Percentiles rank a stretch among this genome's conserved stretches.
Conservation (phyloP, 2,113 vertebrate species). For the Macquaria australasica region DNA sequence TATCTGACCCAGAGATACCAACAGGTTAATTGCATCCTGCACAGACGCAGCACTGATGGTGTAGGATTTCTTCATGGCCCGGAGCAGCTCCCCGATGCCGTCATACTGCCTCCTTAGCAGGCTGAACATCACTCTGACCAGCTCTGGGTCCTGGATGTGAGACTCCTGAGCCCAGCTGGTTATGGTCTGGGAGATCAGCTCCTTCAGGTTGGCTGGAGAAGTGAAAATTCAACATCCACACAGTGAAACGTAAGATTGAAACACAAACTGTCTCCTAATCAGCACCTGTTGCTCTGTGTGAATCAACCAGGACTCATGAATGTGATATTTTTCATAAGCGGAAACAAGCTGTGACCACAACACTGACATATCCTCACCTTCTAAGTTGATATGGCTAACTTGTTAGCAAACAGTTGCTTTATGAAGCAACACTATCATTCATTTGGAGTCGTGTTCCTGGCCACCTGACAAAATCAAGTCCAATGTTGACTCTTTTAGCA, state of each 20-base stretch:
- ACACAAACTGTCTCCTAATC: neutral
- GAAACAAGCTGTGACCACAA: too few species aligned
- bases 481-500: too few species aligned
- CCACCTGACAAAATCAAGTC: too few species aligned
- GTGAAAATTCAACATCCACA: neutral
- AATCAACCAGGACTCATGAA: too few species aligned
- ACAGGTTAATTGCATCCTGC: conserved; percentile 92
- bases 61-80: conserved; percentile 95
- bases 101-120: conserved; percentile 97
- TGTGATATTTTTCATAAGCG: too few species aligned
- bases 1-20: conserved; percentile 95
- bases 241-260: too few species aligned
- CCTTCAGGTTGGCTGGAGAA: conserved; percentile 91
- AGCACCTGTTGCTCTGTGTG: too few species aligned
- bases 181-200: conserved; percentile 97
- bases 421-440: too few species aligned
- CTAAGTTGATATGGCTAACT: too few species aligned
- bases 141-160: conserved; percentile 92
- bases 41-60: conserved; percentile 95
- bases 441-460: too few species aligned
- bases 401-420: too few species aligned
- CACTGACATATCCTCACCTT: too few species aligned
- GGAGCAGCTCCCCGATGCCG: conserved; percentile 94
- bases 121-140: conserved; percentile 96
- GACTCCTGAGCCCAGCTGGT: conserved; percentile 96